A percentile compares a stretch with the other conserved stretches of the same genome.
phyloP scores from a whole-genome alignment of 2,888 invertebrate species.

The Pheosia gnoma region DNA sequence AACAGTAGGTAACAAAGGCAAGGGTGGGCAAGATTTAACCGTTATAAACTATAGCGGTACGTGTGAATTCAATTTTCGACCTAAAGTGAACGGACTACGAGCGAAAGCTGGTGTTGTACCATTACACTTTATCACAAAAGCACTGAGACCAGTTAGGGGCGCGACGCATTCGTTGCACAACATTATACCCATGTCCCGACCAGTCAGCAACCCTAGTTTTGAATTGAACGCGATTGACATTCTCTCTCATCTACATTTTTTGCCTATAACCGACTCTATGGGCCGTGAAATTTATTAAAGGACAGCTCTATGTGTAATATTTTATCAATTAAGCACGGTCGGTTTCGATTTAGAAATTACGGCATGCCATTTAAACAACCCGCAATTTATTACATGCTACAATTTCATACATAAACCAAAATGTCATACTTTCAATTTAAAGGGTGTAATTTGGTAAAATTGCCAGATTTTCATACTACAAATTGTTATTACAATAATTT shows the following conservation, averaged over 20 bases:
- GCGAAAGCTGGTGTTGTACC: slow-evolving; percentile 20
- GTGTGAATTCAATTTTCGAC: slow-evolving; percentile 36
- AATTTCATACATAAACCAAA: slow-evolving; percentile 61
- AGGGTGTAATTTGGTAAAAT: slow-evolving; percentile 51
- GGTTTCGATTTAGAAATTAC: slow-evolving; percentile 70
- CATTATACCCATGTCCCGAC: slow-evolving; percentile 59
- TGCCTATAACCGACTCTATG: slow-evolving; percentile 66
- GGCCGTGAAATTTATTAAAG: slow-evolving; percentile 76
- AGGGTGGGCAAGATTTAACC: slow-evolving; percentile 28
- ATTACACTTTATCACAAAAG: slow-evolving; percentile 33
- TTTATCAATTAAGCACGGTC: slow-evolving; percentile 77
- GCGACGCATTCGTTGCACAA: slow-evolving; percentile 62
- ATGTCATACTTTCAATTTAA: slow-evolving; percentile 55
- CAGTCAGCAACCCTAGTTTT: slow-evolving; percentile 53
- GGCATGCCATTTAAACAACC: slow-evolving; percentile 64
- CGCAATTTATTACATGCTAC: slow-evolving; percentile 60
- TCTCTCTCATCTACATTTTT: slow-evolving; percentile 78
- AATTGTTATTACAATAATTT: slow-evolving; percentile 13
- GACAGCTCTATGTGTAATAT: slow-evolving; percentile 69
- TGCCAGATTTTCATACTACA: slow-evolving; percentile 42
- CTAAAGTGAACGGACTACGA: slow-evolving; percentile 17
- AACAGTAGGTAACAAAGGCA: slow-evolving; percentile 31
- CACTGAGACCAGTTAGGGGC: slow-evolving; percentile 51
- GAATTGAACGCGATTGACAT: slow-evolving; percentile 71
- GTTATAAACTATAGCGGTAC: slow-evolving; percentile 20